A percentile compares a stretch with the other conserved stretches of the same genome.
Evolutionary conservation across 2,888 invertebrate species (phyloP).

Genomic region (Ypsolopha scabrella): DNA sequence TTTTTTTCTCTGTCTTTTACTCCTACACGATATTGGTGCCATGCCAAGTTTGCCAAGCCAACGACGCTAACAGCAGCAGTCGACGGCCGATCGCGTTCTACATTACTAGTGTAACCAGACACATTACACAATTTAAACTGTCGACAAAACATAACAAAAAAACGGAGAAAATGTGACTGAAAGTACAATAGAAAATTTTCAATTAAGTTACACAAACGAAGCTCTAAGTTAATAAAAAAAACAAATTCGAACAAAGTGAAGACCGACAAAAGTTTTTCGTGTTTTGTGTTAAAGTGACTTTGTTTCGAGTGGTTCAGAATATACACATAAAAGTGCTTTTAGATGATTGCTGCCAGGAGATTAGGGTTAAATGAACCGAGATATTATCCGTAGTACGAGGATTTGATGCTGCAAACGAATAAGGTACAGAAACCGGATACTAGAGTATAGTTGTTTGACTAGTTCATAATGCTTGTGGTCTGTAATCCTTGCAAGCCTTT

Average conservation of each 20-base stretch:
- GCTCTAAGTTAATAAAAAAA: conserved; percentile 4
- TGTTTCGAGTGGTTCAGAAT: conserved; percentile 30
- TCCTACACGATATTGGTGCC: conserved; percentile 46
- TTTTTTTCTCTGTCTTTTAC: conserved; percentile 31
- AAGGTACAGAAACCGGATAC: conserved; percentile 65
- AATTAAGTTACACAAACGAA: neutral
- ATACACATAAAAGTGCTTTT: conserved; percentile 32
- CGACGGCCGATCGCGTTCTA: conserved; percentile 49
- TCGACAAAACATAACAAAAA: conserved; percentile 25
- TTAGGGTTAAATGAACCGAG: conserved; percentile 36
- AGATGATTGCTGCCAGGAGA: conserved; percentile 21
- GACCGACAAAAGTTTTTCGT: conserved; percentile 36
- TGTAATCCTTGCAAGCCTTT: conserved; percentile 33
- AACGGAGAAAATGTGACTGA: conserved; percentile 16
- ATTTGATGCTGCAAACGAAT: conserved; percentile 51
- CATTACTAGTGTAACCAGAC: conserved; percentile 17
- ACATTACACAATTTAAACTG: conserved; percentile 21
- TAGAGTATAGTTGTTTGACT: conserved; percentile 43
- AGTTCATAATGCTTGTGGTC: conserved; percentile 27
- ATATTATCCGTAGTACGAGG: conserved; percentile 32
- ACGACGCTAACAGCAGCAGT: conserved; percentile 41
- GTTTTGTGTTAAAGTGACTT: conserved; percentile 46
- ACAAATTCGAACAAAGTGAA: conserved; percentile 10
- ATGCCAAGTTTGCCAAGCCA: conserved; percentile 36
- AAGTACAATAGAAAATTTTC: conserved; percentile 7